A percentile compares a stretch with the other conserved stretches of the same genome.
Evolutionary conservation across 2,797 vertebrate genomes (phyloP).

Genomic region (Enteromius thamalakanensis): DNA sequence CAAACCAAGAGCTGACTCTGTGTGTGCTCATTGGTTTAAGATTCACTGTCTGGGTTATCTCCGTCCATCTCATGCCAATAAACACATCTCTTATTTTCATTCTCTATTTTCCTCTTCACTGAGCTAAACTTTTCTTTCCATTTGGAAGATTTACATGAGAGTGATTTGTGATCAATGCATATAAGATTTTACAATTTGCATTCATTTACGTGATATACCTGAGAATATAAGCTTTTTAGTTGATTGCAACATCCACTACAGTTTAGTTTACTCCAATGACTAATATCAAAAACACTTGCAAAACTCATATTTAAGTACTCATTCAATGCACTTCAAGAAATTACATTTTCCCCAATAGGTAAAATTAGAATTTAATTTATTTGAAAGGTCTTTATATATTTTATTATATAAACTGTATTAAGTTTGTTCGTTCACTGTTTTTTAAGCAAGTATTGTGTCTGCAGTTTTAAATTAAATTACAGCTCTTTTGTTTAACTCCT

Average conservation of each 20-base stretch:
- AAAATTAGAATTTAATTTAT: not conserved
- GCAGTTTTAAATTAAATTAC: constrained; percentile 16
- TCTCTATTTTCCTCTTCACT: constrained; percentile 41
- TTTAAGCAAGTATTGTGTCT: not conserved
- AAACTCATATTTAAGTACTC: not conserved
- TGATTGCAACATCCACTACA: not conserved
- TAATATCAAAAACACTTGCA: not conserved
- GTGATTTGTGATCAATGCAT: constrained; percentile 29
- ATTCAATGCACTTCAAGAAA: not conserved
- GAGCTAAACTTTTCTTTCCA: constrained; percentile 34
- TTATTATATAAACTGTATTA: not conserved
- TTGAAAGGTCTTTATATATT: not conserved
- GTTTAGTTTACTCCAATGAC: not conserved
- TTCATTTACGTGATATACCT: not conserved
- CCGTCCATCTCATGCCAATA: constrained; percentile 31
- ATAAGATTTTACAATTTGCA: constrained; percentile 23
- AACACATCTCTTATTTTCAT: constrained; percentile 34
- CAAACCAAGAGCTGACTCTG: constrained; percentile 8
- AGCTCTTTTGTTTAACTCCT: not conserved
- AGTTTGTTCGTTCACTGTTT: not conserved
- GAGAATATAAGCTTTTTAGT: not conserved
- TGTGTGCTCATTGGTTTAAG: constrained; percentile 37
- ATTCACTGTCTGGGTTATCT: constrained; percentile 43
- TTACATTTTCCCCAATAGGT: not conserved
- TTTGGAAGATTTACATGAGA: constrained; percentile 40